A percentile compares a stretch with the other conserved stretches of the same genome.
Evolutionary conservation across 2,113 vertebrate genomes (phyloP).

Genomic region (Mustelus asterias): DNA sequence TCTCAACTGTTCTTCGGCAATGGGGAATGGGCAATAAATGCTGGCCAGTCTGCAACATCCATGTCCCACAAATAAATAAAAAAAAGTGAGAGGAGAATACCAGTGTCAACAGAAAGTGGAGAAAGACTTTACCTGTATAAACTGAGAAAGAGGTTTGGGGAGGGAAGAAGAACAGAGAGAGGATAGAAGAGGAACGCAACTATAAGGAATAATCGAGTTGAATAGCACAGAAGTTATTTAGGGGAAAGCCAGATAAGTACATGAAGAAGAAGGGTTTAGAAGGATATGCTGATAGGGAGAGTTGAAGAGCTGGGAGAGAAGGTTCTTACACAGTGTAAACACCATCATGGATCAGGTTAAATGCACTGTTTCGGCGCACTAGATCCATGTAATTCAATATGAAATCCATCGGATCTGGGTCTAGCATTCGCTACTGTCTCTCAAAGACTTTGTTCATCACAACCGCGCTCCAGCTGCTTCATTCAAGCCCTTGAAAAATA

Average conservation of each 20-base stretch:
- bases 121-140: too few species aligned
- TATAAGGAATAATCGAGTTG: background rate
- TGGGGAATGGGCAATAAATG: too few species aligned
- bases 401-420: background rate
- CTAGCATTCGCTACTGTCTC: too few species aligned
- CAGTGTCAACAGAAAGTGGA: too few species aligned
- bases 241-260: background rate
- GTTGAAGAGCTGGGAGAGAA: background rate
- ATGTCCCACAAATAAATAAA: too few species aligned
- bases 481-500: background rate
- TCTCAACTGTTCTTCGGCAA: too few species aligned
- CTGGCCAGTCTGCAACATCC: too few species aligned
- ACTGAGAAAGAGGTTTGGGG: too few species aligned
- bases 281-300: background rate
- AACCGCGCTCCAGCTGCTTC: background rate
- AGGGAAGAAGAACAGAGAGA: background rate
- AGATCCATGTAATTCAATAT: background rate
- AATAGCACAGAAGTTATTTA: background rate
- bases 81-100: background rate
- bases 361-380: background rate
- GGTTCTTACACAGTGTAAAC: background rate
- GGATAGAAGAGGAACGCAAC: background rate
- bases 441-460: background rate
- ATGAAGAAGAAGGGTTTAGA: background rate
- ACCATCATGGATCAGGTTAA: background rate